phyloP scores from a whole-genome alignment of 2,113 vertebrate genomes.

The Upupa epops region DNA sequence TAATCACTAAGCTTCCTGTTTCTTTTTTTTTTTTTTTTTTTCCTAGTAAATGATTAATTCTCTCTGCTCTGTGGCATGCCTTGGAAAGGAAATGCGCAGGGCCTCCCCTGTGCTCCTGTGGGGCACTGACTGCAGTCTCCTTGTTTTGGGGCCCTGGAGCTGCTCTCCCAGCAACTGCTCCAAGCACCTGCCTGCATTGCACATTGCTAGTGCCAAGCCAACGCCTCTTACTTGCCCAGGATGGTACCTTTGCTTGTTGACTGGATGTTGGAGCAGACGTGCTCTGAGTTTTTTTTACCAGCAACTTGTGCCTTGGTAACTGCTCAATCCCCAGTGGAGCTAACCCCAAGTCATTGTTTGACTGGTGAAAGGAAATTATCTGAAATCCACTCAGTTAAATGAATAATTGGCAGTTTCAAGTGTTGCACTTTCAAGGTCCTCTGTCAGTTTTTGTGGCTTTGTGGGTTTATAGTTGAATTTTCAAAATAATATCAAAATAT shows the following conservation, averaged over 20 bases:
- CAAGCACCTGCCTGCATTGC: not conserved
- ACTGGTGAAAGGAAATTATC: slow-evolving; percentile 56
- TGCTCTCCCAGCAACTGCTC: not conserved
- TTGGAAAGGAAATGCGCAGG: not conserved
- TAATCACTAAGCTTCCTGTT: not conserved
- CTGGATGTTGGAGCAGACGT: not conserved
- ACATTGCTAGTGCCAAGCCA: fast-evolving
- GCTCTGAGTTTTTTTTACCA: not conserved
- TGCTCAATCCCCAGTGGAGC: slow-evolving; percentile 35
- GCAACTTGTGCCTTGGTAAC: not conserved
- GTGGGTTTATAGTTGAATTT: slow-evolving; percentile 58
- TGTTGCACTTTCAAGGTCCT: slow-evolving; percentile 39
- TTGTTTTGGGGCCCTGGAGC: not conserved
- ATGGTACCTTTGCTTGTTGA: fast-evolving
- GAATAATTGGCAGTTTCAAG: slow-evolving; percentile 61
- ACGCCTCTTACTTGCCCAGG: not conserved
- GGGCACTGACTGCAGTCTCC: not conserved
- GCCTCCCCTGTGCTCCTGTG: fast-evolving
- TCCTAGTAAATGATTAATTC: not conserved
- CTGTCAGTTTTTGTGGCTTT: slow-evolving; percentile 64
- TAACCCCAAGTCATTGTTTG: slow-evolving; percentile 64
- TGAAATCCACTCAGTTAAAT: slow-evolving; percentile 52
- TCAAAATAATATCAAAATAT: slow-evolving; percentile 64
- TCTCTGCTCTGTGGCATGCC: not conserved
- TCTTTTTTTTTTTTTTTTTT: not conserved